Evolutionary conservation across 2,797 vertebrate genomes (phyloP).

Genomic region (Masticophis lateralis): DNA sequence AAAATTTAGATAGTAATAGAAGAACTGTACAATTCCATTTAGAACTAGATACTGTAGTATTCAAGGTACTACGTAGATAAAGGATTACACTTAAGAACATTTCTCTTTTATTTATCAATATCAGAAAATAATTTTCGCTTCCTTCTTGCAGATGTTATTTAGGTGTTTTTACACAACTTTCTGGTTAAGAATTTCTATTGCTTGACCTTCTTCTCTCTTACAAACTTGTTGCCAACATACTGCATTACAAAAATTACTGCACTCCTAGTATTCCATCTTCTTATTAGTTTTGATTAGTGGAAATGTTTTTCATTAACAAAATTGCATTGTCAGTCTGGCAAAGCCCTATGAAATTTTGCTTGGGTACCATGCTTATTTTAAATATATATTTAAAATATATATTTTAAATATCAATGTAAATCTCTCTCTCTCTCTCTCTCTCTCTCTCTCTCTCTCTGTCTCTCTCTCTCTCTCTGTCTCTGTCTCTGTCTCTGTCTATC

Average conservation of each 20-base stretch:
- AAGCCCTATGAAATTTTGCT: background rate
- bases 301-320: background rate
- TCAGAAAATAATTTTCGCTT: background rate
- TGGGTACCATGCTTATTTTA: background rate
- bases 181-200: background rate
- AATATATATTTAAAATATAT: too few relatives aligned
- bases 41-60: background rate
- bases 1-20: background rate
- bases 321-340: background rate
- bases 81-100: background rate
- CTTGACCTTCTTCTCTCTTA: background rate
- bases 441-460: too few relatives aligned
- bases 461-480: too few relatives aligned
- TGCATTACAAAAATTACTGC: background rate
- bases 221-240: too few relatives aligned
- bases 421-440: too few relatives aligned
- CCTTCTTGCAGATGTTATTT: background rate
- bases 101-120: background rate
- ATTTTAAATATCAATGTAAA: too few relatives aligned
- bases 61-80: background rate
- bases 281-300: background rate
- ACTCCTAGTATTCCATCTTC: background rate
- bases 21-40: background rate
- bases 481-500: too few relatives aligned
- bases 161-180: background rate